These are phyloP conservation scores for Euplagia quadripunctaria DNA, from an alignment of 2,888 invertebrate genomes.

Conservation along the genomic window DNA sequence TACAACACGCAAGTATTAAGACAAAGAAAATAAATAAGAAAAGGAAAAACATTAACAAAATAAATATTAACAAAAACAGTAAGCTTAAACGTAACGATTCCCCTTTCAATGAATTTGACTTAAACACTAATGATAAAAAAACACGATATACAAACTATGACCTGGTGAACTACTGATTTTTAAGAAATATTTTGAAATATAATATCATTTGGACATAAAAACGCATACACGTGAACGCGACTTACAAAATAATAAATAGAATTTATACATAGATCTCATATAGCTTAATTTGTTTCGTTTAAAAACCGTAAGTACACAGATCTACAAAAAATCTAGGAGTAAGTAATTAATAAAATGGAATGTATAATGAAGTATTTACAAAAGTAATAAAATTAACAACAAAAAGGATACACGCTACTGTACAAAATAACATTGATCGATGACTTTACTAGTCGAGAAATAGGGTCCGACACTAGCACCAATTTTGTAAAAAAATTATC, in stretches of 20 bases:
- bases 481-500: slow-evolving; percentile 50
- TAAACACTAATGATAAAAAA: slow-evolving; percentile 49
- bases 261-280: slow-evolving; percentile 27
- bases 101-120: slow-evolving; percentile 70
- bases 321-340: slow-evolving; percentile 31
- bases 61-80: slow-evolving; percentile 82
- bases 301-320: slow-evolving; percentile 42
- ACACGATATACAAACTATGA: slow-evolving; percentile 28
- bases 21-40: slow-evolving; percentile 68
- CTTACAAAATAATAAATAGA: slow-evolving; percentile 45
- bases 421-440: slow-evolving; percentile 22
- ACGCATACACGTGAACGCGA: slow-evolving; percentile 25
- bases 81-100: slow-evolving; percentile 87
- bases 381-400: slow-evolving; percentile 53
- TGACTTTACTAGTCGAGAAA: slow-evolving; percentile 29
- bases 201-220: slow-evolving; percentile 40
- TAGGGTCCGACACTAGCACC: slow-evolving; percentile 66
- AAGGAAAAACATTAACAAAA: slow-evolving; percentile 77
- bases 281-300: slow-evolving; percentile 31
- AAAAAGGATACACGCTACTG: slow-evolving; percentile 41
- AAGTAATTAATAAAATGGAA: slow-evolving; percentile 64
- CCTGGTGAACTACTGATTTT: slow-evolving; percentile 42
- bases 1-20: slow-evolving; percentile 74
- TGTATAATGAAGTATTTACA: slow-evolving; percentile 72
- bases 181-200: slow-evolving; percentile 32